Base-by-base conservation (phyloP, 2,797 vertebrate genomes). In the Pseudotriccus pelzelni region DNA sequence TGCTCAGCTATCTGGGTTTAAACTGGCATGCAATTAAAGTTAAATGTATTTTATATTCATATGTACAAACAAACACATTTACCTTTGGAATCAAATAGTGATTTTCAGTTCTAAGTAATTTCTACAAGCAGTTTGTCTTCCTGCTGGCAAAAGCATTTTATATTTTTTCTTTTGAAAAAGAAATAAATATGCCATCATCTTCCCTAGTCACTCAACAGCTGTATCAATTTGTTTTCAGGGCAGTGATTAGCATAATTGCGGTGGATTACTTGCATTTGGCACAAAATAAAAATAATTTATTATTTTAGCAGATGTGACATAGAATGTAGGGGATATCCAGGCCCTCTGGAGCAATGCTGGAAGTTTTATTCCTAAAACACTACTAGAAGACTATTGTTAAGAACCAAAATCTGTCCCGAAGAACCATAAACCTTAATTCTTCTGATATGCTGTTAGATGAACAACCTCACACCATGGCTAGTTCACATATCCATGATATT, bases 141-240 rank as follows among this genome's bases (percentile, higher is more conserved):
- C 74, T 96, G 76, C 50, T 87, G 72, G 73, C 63, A 92, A 79
- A 79, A 92, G 41, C 46, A 64, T 72, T 87, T 62, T 68, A 39
- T 89, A 39, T 89, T 88, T 72, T 92, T 89, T n/a, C 39, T 69
- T 87, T 87, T 66, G 28, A 89, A 89, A 95, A 89, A 77, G 67
- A 92, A 92, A 76, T 69, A 93, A 96, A 82, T 75, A 93, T 28
- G 53, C 70, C 67, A 72, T 83, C 80, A 90, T 91, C 75, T 95
- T 90, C 75, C 60, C 44, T 56, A 94, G 70, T 93, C 62, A 84
- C 77, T 95, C 76, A 97, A 89, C 89, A 95, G 78, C 85, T 95
- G 87, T 92, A 96, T 89, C 83, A 87, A 84, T 91, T 95, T 97
- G 92, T 94, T 95, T 97, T 89, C 91, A 97, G 91, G 84, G 95